A percentile compares a stretch with the other conserved stretches of the same genome.
Evolutionary conservation across 2,113 vertebrate genomes (phyloP).

Genomic region (Peromyscus maniculatus): DNA sequence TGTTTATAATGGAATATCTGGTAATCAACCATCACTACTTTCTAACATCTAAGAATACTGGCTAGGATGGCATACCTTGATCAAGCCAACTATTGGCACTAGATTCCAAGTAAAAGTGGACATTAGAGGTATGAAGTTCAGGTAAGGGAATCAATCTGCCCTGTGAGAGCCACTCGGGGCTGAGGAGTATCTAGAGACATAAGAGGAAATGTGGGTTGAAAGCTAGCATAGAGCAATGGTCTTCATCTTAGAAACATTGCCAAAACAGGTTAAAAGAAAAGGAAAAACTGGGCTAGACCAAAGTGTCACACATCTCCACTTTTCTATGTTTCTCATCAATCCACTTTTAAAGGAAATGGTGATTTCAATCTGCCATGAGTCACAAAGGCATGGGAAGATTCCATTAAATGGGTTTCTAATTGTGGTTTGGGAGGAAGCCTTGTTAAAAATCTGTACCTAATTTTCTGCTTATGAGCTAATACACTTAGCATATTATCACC

Average conservation of each 20-base stretch:
- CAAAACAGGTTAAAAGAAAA: not conserved
- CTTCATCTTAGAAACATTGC: conserved; percentile 39
- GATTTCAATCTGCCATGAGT: conserved; percentile 66
- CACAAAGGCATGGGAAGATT: conserved; percentile 71
- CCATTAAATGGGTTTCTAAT: conserved; percentile 66
- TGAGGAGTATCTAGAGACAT: not conserved
- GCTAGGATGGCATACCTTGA: not conserved
- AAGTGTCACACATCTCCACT: conserved; percentile 56
- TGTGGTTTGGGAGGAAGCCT: conserved; percentile 71
- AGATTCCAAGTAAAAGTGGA: not conserved
- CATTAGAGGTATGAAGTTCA: not conserved
- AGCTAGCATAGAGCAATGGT: not conserved
- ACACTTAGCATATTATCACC: conserved; percentile 64
- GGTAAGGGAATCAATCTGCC: not conserved
- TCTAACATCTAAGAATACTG: not conserved
- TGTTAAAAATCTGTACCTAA: conserved; percentile 62
- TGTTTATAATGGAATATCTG: not conserved
- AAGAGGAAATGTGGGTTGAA: not conserved
- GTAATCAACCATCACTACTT: not conserved
- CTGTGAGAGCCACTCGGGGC: not conserved
- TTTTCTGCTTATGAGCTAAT: conserved; percentile 59
- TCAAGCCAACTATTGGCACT: not conserved
- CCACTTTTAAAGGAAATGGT: conserved; percentile 57
- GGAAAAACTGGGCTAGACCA: not conserved
- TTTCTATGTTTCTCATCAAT: conserved; percentile 55